Evolutionary conservation across 2,797 vertebrate genomes (phyloP).

Genomic region (Otolemur crassicaudatus): DNA sequence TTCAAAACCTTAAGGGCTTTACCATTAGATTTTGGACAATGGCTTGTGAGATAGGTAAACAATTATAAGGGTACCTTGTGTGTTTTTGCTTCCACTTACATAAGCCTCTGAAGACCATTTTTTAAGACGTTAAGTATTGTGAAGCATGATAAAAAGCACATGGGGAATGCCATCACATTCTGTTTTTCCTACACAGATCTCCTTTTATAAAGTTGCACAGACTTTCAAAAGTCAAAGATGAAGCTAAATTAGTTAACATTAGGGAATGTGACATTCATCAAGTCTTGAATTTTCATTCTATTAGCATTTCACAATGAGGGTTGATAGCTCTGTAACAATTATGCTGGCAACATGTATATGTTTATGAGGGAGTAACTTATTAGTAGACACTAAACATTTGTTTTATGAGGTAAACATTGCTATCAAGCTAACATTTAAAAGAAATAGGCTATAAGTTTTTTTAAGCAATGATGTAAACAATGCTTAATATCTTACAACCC

Average conservation of each 20-base stretch:
- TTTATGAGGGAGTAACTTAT: slow-evolving; percentile 73
- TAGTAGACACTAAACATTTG: slow-evolving; percentile 75
- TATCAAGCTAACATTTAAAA: slow-evolving; percentile 78
- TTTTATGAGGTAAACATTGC: slow-evolving; percentile 77
- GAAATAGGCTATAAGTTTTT: slow-evolving; percentile 52
- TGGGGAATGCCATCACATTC: background rate
- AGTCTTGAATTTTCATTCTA: slow-evolving; percentile 63
- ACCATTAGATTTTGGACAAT: slow-evolving; percentile 57
- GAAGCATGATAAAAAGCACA: slow-evolving; percentile 72
- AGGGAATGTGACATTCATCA: slow-evolving; percentile 63
- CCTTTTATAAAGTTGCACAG: slow-evolving; percentile 39
- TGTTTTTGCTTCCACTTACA: slow-evolving; percentile 54
- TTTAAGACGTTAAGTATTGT: slow-evolving; percentile 69
- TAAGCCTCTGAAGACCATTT: slow-evolving; percentile 53
- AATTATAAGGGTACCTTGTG: background rate
- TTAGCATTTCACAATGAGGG: slow-evolving; percentile 46
- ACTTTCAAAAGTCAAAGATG: slow-evolving; percentile 80
- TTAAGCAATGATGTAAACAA: slow-evolving; percentile 66
- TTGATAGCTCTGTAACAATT: slow-evolving; percentile 58
- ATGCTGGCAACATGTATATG: slow-evolving; percentile 32
- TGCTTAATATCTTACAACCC: slow-evolving; percentile 68
- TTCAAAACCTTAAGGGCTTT: slow-evolving; percentile 65
- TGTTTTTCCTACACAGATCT: slow-evolving; percentile 61
- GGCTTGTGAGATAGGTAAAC: slow-evolving; percentile 55
- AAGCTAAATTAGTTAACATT: slow-evolving; percentile 66